Conservation (phyloP, 2,888 invertebrate species). For the Ecdyonurus torrentis region DNA sequence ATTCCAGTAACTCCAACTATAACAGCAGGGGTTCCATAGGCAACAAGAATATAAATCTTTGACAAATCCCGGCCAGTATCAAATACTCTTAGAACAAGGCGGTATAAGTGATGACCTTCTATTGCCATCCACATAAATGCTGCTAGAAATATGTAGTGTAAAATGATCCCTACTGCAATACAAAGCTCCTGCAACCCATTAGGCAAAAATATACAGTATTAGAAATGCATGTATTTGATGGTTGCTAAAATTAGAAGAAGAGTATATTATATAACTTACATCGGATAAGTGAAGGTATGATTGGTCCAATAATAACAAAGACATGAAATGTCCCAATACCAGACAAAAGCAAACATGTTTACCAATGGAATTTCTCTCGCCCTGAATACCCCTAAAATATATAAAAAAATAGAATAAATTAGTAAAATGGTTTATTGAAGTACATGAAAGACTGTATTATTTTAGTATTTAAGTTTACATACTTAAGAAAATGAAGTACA, state of each 20-base stretch:
- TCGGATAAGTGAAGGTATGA: constrained; percentile 13
- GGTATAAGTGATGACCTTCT: constrained; percentile 32
- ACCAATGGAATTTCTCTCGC: constrained; percentile 33
- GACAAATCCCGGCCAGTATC: constrained; percentile 25
- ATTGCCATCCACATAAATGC: constrained; percentile 34
- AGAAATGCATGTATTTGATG: too few species aligned
- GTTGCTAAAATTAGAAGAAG: too few species aligned
- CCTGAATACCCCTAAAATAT: constrained; percentile 9
- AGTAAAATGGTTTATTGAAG: too few species aligned
- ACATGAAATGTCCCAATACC: constrained; percentile 30
- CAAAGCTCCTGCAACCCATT: constrained; percentile 19
- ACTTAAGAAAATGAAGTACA: constrained; percentile 24
- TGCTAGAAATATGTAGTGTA: constrained; percentile 30
- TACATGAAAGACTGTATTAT: too few species aligned
- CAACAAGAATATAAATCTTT: constrained; percentile 26
- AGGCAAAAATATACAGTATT: not conserved
- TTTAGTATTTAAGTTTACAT: too few species aligned
- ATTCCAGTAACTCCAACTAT: constrained; percentile 12
- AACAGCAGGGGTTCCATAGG: constrained; percentile 23
- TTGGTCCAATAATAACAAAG: constrained; percentile 21
- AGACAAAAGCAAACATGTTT: constrained; percentile 33
- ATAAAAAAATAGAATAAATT: too few species aligned
- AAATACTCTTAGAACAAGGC: constrained; percentile 31
- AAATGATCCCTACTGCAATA: constrained; percentile 24
- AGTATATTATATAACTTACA: too few species aligned